These are phyloP conservation scores for Microctenopoma stevenorrisi DNA, from an alignment of 2,797 vertebrate genomes.

Conservation along the genomic window DNA sequence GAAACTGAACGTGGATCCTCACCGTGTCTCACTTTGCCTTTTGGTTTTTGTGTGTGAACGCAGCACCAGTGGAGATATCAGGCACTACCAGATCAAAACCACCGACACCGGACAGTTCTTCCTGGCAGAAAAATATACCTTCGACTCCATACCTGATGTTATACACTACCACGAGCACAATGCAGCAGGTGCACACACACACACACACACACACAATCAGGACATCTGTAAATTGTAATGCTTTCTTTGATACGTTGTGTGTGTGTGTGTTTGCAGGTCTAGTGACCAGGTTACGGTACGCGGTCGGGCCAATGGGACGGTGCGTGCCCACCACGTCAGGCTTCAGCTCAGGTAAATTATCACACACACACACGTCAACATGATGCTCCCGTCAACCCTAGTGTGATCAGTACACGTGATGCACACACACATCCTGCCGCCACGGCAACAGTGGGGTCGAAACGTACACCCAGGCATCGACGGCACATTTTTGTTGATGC, in stretches of 20 bases:
- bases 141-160: conserved; percentile 86
- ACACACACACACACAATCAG: accelerated
- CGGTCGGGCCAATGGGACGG: conserved; percentile 82
- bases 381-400: too few species aligned
- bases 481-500: too few species aligned
- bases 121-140: conserved; percentile 87
- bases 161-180: conserved; percentile 91
- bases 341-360: conserved; percentile 85
- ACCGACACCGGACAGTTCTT: conserved; percentile 81
- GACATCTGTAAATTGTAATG: accelerated
- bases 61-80: conserved; percentile 68
- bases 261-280: conserved; percentile 77
- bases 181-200: conserved; percentile 83
- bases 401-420: too few species aligned
- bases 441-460: too few species aligned
- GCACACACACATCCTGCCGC: too few species aligned
- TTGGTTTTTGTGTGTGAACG: conserved; percentile 8
- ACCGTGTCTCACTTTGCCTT: neutral
- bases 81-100: conserved; percentile 91
- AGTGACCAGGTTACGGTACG: conserved; percentile 85
- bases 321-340: conserved; percentile 82
- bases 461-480: too few species aligned
- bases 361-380: neutral
- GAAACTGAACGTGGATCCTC: too few species aligned
- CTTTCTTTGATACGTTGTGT: neutral